Conservation (phyloP, 2,888 invertebrate species). For the Brachyptera putata region DNA sequence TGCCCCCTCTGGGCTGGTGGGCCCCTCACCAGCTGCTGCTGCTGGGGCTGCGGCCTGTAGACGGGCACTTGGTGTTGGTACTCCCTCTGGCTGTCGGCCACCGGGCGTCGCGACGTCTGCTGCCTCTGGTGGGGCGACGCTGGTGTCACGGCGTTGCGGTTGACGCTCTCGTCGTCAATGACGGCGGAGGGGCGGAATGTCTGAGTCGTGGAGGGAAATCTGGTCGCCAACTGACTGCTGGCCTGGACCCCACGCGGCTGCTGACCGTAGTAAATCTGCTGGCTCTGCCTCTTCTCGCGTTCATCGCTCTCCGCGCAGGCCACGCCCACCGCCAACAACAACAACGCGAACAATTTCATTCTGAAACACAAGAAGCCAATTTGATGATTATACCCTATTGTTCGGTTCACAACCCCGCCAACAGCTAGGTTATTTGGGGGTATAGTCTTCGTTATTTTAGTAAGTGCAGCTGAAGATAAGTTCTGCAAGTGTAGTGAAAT, state of each 20-base stretch:
- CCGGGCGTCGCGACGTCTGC: constrained; percentile 23
- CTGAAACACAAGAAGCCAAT: neutral
- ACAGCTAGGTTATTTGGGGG: no score
- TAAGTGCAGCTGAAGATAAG: no score
- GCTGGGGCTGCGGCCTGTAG: constrained; percentile 32
- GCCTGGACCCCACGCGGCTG: constrained; percentile 26
- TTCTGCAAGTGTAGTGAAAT: no score
- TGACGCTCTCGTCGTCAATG: constrained; percentile 36
- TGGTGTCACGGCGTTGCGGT: constrained; percentile 27
- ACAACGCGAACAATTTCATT: neutral
- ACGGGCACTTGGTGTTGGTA: constrained; percentile 23
- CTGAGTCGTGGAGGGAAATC: constrained; percentile 35
- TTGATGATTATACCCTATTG: no score
- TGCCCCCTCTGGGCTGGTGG: constrained; percentile 30
- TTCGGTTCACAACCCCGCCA: no score
- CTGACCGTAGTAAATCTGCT: constrained; percentile 32
- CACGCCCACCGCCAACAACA: constrained; percentile 19
- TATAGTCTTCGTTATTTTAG: no score
- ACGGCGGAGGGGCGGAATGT: constrained; percentile 37
- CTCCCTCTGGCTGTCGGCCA: constrained; percentile 32
- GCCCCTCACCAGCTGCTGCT: constrained; percentile 28
- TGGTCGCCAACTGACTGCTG: constrained; percentile 1
- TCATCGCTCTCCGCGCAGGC: constrained; percentile 31
- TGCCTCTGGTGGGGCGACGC: constrained; percentile 2
- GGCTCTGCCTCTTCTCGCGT: constrained; percentile 35